These are phyloP conservation scores for Poecile montanus DNA, from an alignment of 2,797 vertebrate species.

Conservation along the genomic window DNA sequence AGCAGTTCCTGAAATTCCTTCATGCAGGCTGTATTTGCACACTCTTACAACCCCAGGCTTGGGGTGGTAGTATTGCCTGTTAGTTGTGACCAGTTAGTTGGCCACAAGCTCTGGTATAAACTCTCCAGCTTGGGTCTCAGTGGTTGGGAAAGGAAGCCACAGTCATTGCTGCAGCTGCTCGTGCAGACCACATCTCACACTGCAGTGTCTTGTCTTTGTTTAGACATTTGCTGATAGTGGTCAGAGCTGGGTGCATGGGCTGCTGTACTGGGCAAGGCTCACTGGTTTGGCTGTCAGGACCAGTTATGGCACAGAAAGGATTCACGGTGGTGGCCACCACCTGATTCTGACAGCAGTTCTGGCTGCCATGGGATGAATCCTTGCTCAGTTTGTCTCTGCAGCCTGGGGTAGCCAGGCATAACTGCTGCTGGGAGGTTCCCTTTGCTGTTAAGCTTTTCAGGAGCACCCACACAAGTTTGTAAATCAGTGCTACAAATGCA, in stretches of 20 bases:
- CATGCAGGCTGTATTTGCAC: not conserved
- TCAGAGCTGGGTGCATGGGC: not conserved
- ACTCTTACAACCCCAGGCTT: accelerated
- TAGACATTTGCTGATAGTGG: not conserved
- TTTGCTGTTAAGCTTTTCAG: not conserved
- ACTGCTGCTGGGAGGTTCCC: not conserved
- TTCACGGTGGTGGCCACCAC: not conserved
- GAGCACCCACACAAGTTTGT: not conserved
- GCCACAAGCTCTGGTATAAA: not conserved
- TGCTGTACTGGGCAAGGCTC: not conserved
- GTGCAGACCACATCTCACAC: not conserved
- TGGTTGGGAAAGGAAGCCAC: conserved; percentile 25
- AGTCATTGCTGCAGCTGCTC: not conserved
- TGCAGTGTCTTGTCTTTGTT: conserved; percentile 1
- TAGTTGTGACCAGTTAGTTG: not conserved
- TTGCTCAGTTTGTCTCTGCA: not conserved
- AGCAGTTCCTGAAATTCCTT: not conserved
- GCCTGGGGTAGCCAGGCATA: not conserved
- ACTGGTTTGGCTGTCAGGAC: not conserved
- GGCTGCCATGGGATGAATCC: not conserved
- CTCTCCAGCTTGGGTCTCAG: not conserved
- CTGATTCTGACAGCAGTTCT: not conserved
- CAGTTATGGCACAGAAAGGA: not conserved
- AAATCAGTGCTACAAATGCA: not conserved
- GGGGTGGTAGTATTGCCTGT: not conserved